Evolutionary conservation across 1,140 invertebrate genomes (phyloP), one percentile per base, ranked within the genome.

Genomic region (Drosophila asahinai): DNA sequence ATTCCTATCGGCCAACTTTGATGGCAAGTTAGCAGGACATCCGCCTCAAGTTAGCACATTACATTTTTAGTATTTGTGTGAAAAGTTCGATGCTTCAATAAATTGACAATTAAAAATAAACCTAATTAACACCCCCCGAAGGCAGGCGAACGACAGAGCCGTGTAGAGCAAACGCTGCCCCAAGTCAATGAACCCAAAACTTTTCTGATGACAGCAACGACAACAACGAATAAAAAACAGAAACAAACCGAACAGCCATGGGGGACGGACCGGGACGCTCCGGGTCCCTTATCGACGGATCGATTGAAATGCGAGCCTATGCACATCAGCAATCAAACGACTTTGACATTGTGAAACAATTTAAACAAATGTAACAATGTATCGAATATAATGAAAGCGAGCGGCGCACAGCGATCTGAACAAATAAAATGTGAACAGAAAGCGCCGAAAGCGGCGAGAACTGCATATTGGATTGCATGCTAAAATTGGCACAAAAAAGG

Each of bases 71-170:
- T 8, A 40, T 47, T 36, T 25, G 40, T 30, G 38, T 30, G 25
- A 11, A 55, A 57, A 36, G 51, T 80, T 71, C 66, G 60, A 66
- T 68, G 33, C 61, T 51, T 75, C 63, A 59, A 52, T 84, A 70
- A 90, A 84, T 89, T 79, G 78, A 73, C 77, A 89, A 89, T 89
- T 89, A 90, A 90, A 89, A 90, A 66, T 49, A 90, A 79, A 90
- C 89, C 81, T 60, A 89, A 89, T 89, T 90, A 89, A 81, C 84
- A 89, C 86, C 60, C 73, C 68, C 75, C 42, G 61, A 73, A 67
- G 67, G 51, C 72, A 40, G 66, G 52, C 49, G 12, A 60, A 33
- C 72, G 27, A 82, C 33, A 11, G n/a, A 60, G 42, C 19, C 66
- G 67, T 67, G 51, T 49, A 70, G 62, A 80, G 65, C 71, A 77